Base-by-base conservation (phyloP, 1,140 invertebrate species). In the Calosoma granatense region DNA sequence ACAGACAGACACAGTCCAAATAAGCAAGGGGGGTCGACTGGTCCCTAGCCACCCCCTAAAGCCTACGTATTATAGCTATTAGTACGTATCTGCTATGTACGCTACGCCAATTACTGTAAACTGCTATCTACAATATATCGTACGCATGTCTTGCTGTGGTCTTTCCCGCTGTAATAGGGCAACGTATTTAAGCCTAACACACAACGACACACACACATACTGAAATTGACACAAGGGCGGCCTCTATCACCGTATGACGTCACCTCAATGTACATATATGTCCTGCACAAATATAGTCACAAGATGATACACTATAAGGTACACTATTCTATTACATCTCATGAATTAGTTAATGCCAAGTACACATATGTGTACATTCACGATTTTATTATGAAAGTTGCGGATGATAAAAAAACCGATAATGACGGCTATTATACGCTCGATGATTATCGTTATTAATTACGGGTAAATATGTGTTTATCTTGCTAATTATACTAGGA, bases 41-140 rank as follows among this genome's bases (percentile, higher is more conserved):
- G 41, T 47, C 41, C 41, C 41, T 6, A 14, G 14, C 41, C 41
- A 12, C 9, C 41, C 41, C 15, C 17, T 12, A 47, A 47, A 17
- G 9, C 41, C 41, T 47, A 47, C 6, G 41, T 47, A 47, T 47
- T 47, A 47, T 47, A 47, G 41, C 41, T 47, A 47, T 47, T 47
- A 47, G 41, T 47, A 17, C 41, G 17, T 47, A 47, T 47, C 41
- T 47, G 6, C 6, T 47, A 17, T 47, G 17, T 47, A 47, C 15
- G 41, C 17, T 17, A 47, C 41, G 41, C 41, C 41, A 47, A 47
- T 47, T 47, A 47, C 17, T 47, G 41, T 47, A 47, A 47, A 47
- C 41, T 11, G 41, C 41, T 17, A 17, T 47, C 9, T 9, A 47
- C 17, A 47, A n/a, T n/a, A n/a, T n/a, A n/a, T n/a, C 17, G 17